These are phyloP conservation scores for Meandrina meandrites DNA, from an alignment of 92 coral and sea anemone genomes.

Conservation along the genomic window DNA sequence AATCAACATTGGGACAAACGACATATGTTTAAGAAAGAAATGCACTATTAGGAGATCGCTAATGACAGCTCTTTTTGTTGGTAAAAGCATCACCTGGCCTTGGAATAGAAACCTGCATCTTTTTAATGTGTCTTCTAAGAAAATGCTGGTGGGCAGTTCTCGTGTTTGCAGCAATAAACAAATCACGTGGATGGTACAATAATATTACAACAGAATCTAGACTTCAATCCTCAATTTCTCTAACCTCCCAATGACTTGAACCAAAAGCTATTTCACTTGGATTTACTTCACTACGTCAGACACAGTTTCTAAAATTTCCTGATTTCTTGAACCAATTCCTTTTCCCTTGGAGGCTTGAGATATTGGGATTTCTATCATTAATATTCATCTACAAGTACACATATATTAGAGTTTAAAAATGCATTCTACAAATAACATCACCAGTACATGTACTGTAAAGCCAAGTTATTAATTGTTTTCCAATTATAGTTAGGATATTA, in stretches of 20 bases:
- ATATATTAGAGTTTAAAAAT: not conserved
- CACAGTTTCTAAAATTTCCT: too few relatives aligned
- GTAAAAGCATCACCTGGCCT: not conserved
- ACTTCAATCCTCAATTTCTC: too few relatives aligned
- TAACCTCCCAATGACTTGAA: too few relatives aligned
- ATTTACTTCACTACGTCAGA: too few relatives aligned
- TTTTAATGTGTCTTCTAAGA: too few relatives aligned
- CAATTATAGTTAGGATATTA: not conserved
- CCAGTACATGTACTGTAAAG: not conserved
- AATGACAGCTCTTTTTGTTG: not conserved
- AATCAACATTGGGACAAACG: slow-evolving; percentile 11
- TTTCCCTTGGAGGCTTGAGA: too few relatives aligned
- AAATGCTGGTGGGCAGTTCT: too few relatives aligned
- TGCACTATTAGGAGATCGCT: not conserved
- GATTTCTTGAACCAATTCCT: too few relatives aligned
- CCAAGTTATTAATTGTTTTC: not conserved
- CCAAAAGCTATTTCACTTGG: too few relatives aligned
- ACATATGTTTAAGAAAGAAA: slow-evolving; percentile 25
- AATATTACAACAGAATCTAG: too few relatives aligned
- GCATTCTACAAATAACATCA: not conserved
- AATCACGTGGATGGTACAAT: too few relatives aligned
- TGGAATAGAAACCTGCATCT: not conserved
- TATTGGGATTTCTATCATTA: not conserved
- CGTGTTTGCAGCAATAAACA: too few relatives aligned
- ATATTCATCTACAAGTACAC: not conserved